Percentiles rank a stretch among this genome's conserved stretches.
Conservation (phyloP, 1,140 invertebrate species). For the Drosophila ficusphila region DNA sequence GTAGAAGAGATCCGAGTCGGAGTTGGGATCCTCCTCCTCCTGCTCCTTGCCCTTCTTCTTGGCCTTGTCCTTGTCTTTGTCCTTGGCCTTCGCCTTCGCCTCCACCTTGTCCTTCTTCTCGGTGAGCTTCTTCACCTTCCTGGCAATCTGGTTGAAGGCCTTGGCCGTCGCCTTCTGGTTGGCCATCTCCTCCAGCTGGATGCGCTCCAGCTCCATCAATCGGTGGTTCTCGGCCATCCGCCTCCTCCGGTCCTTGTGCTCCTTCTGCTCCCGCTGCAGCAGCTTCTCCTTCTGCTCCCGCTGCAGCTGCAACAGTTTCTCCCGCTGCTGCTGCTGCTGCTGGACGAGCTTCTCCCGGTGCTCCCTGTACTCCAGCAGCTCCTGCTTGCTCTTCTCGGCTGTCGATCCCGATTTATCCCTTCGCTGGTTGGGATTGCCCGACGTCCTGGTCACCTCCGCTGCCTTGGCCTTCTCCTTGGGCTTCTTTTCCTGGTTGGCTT, state of each 20-base stretch:
- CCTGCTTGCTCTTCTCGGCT: background rate
- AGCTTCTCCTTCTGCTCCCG: background rate
- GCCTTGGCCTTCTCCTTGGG: background rate
- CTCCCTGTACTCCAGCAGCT: background rate
- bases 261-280: background rate
- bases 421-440: no score
- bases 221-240: constrained; percentile 4
- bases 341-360: background rate
- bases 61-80: background rate
- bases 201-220: constrained; percentile 13
- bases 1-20: background rate
- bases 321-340: background rate
- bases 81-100: background rate
- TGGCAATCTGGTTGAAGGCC: background rate
- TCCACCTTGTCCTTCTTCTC: background rate
- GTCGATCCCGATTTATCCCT: background rate
- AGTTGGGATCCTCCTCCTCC: background rate
- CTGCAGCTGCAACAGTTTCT: background rate
- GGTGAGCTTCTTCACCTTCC: background rate
- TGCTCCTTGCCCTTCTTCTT: background rate
- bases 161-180: background rate
- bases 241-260: background rate
- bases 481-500: background rate
- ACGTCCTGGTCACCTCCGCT: no score
- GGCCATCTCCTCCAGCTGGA: constrained; percentile 2